Percentiles rank a stretch among this genome's conserved stretches.
These are phyloP conservation scores for Platyscapa corneri DNA, from an alignment of 1,140 invertebrate species.

Conservation along the genomic window DNA sequence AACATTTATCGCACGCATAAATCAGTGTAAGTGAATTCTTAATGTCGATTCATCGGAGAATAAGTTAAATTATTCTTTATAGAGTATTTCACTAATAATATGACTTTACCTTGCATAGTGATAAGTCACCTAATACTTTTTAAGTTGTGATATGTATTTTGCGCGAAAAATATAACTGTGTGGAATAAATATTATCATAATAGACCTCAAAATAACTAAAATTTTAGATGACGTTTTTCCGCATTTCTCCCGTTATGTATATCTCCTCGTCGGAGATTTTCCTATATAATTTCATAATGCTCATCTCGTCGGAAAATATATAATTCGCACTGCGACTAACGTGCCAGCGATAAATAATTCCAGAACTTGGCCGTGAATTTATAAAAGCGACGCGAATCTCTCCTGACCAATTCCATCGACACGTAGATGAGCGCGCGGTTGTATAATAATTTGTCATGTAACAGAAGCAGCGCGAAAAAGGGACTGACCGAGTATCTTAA, in stretches of 20 bases:
- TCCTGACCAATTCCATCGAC: neutral
- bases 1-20: too few relatives aligned
- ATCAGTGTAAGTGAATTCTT: too few relatives aligned
- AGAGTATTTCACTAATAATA: too few relatives aligned
- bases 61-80: too few relatives aligned
- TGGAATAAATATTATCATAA: slow-evolving; percentile 34
- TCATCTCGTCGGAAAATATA: slow-evolving; percentile 32
- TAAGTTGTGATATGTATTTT: neutral
- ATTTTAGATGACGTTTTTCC: slow-evolving; percentile 35
- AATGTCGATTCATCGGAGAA: too few relatives aligned
- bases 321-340: neutral
- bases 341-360: slow-evolving; percentile 31
- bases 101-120: too few relatives aligned
- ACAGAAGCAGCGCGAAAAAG: neutral
- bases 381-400: slow-evolving; percentile 29
- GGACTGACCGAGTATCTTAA: neutral
- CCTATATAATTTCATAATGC: slow-evolving; percentile 40
- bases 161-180: slow-evolving; percentile 2
- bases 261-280: neutral
- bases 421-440: neutral
- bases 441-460: neutral
- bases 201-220: slow-evolving; percentile 24
- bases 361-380: slow-evolving; percentile 32
- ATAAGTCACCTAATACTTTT: too few relatives aligned
- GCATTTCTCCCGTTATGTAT: slow-evolving; percentile 33